A percentile compares a stretch with the other conserved stretches of the same genome.
These are phyloP conservation scores for Allenopithecus nigroviridis DNA, from an alignment of 2,797 vertebrate genomes.

Conservation along the genomic window DNA sequence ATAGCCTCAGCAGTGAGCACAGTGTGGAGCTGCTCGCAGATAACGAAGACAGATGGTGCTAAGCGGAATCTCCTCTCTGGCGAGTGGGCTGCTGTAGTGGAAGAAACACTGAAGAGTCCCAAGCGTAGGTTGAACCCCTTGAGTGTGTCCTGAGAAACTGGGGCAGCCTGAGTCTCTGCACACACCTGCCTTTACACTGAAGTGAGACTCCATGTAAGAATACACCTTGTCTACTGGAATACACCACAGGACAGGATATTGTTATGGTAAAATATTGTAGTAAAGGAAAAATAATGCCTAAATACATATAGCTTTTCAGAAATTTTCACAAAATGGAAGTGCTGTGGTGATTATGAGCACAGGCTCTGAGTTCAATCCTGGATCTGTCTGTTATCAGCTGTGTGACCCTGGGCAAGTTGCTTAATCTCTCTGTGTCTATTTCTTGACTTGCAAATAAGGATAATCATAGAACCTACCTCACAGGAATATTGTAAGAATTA, in stretches of 20 bases:
- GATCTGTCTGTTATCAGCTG: not conserved
- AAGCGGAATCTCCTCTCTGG: not conserved
- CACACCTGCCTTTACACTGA: not conserved
- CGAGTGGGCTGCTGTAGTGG: not conserved
- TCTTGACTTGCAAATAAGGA: not conserved
- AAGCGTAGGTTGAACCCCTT: too few species aligned
- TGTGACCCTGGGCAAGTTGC: too few species aligned
- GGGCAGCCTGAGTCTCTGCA: not conserved
- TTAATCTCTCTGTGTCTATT: not conserved
- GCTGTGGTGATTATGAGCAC: too few species aligned
- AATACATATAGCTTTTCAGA: not conserved
- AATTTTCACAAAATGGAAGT: not conserved
- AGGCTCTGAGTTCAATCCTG: not conserved
- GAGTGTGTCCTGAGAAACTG: rapidly evolving
- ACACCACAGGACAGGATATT: too few species aligned
- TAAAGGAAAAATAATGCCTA: not conserved
- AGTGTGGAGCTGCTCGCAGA: not conserved
- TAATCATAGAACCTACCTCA: not conserved
- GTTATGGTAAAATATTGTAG: not conserved
- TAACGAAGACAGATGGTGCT: rapidly evolving
- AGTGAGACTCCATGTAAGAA: not conserved
- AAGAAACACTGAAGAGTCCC: not conserved
- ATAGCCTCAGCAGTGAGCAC: not conserved
- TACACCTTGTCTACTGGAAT: too few species aligned
- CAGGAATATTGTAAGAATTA: not conserved